A percentile compares a stretch with the other conserved stretches of the same genome.
phyloP scores from a whole-genome alignment of 2,113 vertebrate genomes.

The Anoplopoma fimbria region DNA sequence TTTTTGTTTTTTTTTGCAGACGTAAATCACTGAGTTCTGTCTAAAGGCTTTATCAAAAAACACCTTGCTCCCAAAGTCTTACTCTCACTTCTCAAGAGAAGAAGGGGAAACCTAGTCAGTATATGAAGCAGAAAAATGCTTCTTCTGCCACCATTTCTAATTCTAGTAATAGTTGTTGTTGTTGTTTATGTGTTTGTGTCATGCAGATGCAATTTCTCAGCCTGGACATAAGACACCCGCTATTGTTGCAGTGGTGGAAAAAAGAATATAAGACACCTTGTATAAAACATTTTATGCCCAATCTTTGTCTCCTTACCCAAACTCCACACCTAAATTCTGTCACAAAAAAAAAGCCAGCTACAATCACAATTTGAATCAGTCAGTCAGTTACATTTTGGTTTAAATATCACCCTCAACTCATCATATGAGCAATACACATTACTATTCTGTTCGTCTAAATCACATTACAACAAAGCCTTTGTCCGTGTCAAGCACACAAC shows the following conservation, averaged over 20 bases:
- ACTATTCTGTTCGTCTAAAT: not conserved
- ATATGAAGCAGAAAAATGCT: not conserved
- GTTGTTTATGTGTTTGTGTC: not conserved
- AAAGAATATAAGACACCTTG: not conserved
- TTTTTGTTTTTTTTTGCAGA: not conserved
- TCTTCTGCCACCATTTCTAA: not conserved
- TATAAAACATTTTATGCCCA: not conserved
- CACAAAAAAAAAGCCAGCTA: not conserved
- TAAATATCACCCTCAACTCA: not conserved
- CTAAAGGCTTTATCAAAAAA: not conserved
- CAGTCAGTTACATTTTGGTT: not conserved
- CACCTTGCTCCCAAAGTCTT: not conserved
- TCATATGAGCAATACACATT: not conserved
- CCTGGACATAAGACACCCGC: not conserved
- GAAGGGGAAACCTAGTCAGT: not conserved
- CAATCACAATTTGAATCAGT: not conserved
- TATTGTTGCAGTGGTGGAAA: not conserved
- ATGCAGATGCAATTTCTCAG: not conserved
- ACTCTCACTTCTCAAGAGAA: not conserved
- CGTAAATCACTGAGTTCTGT: not conserved
- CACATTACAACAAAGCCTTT: not conserved
- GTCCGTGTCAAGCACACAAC: not conserved
- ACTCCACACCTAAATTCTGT: too few species aligned
- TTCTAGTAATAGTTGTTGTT: not conserved
- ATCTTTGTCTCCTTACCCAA: not conserved